Evolutionary conservation across 2,888 invertebrate genomes (phyloP).

Genomic region (Clepsis dumicolana): DNA sequence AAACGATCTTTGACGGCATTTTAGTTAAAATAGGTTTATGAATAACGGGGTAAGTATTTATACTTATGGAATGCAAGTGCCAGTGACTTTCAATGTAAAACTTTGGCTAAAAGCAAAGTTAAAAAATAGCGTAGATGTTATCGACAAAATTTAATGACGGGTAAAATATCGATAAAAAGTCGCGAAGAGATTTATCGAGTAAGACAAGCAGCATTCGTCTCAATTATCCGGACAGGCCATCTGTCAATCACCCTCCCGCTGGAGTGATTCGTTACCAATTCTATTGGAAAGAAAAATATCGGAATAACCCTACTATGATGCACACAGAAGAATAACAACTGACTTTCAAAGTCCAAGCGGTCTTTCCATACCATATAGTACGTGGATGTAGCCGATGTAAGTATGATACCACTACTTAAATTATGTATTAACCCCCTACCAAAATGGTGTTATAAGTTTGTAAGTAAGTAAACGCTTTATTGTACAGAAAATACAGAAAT

Average conservation of each 20-base stretch:
- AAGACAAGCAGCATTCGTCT: constrained; percentile 78
- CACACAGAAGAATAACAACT: not conserved
- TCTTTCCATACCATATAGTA: not conserved
- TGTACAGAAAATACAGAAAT: too few species aligned
- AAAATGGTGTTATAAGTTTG: too few species aligned
- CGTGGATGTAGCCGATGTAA: not conserved
- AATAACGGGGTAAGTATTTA: not conserved
- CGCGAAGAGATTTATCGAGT: constrained; percentile 65
- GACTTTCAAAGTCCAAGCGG: not conserved
- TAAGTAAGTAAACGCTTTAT: too few species aligned
- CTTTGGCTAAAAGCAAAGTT: not conserved
- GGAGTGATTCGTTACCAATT: constrained; percentile 80
- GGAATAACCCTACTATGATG: constrained; percentile 32
- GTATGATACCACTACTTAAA: too few species aligned
- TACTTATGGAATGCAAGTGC: not conserved
- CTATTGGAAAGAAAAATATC: constrained; percentile 48
- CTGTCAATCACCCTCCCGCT: constrained; percentile 81
- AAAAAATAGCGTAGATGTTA: constrained; percentile 12
- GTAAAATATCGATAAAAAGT: constrained; percentile 61
- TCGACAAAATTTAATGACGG: constrained; percentile 35
- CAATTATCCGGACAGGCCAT: constrained; percentile 82
- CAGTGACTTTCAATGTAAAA: not conserved
- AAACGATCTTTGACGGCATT: too few species aligned
- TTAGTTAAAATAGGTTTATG: too few species aligned
- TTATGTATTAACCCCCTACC: too few species aligned